Percentiles rank a stretch among this genome's conserved stretches.
Evolutionary conservation across 1,140 invertebrate species (phyloP).

Genomic region (Wasmannia auropunctata): DNA sequence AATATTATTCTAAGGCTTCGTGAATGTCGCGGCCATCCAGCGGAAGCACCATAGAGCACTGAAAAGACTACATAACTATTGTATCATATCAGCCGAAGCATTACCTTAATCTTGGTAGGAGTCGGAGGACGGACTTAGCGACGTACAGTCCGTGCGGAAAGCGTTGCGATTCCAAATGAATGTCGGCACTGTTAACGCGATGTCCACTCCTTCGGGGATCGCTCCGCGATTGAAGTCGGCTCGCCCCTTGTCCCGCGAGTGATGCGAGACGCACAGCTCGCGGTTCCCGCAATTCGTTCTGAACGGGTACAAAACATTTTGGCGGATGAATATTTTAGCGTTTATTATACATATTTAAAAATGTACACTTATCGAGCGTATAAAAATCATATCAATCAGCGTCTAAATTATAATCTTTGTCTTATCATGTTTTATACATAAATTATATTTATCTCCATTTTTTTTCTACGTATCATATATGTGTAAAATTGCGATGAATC

Average conservation of each 20-base stretch:
- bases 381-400: neutral
- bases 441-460: neutral
- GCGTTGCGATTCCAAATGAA: neutral
- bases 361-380: neutral
- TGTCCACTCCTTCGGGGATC: neutral
- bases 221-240: slow-evolving; percentile 1
- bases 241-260: neutral
- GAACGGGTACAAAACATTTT: neutral
- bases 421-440: neutral
- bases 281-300: neutral
- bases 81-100: slow-evolving; percentile 65
- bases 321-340: neutral
- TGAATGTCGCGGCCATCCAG: slow-evolving; percentile 54
- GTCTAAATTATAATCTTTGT: neutral
- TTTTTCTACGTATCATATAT: neutral
- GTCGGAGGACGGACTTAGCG: slow-evolving; percentile 60
- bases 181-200: neutral
- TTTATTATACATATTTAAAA: neutral
- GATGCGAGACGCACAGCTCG: neutral
- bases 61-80: slow-evolving; percentile 71
- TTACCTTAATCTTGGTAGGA: slow-evolving; percentile 72
- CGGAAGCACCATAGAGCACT: slow-evolving; percentile 68
- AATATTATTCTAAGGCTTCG: slow-evolving; percentile 33
- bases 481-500: neutral
- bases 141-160: slow-evolving; percentile 62